These are phyloP conservation scores for Geodia barretti DNA, from an alignment of 37 sponge, comb jelly and placozoan genomes.

Conservation along the genomic window DNA sequence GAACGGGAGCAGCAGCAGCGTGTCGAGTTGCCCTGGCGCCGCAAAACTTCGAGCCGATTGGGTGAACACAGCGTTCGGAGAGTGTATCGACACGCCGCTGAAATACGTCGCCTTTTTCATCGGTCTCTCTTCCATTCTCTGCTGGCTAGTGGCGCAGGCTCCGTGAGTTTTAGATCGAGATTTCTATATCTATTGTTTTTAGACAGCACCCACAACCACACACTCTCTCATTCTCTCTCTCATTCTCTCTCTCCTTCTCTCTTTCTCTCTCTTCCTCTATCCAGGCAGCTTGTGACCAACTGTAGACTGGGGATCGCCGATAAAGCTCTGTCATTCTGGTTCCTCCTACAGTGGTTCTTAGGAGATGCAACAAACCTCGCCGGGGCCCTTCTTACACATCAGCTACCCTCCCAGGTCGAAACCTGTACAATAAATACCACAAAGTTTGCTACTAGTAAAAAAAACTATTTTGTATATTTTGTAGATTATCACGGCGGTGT, in stretches of 20 bases:
- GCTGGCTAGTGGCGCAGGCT: constrained; percentile 46
- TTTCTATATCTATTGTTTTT: too few relatives aligned
- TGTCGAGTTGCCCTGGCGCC: too few relatives aligned
- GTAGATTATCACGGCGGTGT: constrained; percentile 54
- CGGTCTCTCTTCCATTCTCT: constrained; percentile 40
- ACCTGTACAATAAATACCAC: too few relatives aligned
- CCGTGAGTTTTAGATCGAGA: constrained; percentile 53
- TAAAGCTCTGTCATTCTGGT: constrained; percentile 59
- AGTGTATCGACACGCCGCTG: constrained; percentile 36
- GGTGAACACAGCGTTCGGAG: constrained; percentile 40
- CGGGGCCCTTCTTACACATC: constrained; percentile 59
- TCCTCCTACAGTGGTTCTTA: constrained; percentile 53
- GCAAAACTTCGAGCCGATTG: constrained; percentile 27
- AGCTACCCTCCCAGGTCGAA: constrained; percentile 67
- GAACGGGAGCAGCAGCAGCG: too few relatives aligned
- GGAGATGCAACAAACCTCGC: constrained; percentile 64
- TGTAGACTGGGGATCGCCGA: constrained; percentile 47
- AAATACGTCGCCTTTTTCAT: constrained; percentile 50
- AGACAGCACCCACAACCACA: too few relatives aligned
- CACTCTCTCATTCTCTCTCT: neutral
- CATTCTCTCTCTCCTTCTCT: neutral
- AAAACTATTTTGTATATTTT: neutral
- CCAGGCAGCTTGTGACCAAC: constrained; percentile 46
- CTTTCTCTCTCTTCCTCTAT: neutral
- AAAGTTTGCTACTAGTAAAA: neutral